These are phyloP conservation scores for Choristoneura rosaceana DNA, from an alignment of 2,888 invertebrate genomes.

Conservation along the genomic window DNA sequence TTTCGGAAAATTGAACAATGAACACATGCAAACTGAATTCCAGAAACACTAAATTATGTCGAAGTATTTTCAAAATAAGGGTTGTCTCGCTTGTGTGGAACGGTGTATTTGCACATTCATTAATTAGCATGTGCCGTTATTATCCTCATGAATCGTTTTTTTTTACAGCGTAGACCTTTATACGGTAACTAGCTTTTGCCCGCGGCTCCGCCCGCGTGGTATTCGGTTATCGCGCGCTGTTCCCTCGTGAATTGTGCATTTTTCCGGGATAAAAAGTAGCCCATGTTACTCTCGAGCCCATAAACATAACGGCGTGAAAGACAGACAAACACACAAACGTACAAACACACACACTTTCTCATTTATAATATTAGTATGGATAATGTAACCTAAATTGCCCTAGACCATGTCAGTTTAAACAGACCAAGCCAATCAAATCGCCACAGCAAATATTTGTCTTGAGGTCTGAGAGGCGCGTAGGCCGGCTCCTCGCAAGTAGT, in stretches of 20 bases:
- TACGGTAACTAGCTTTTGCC: too few relatives aligned
- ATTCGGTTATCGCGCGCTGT: too few relatives aligned
- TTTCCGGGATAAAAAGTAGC: too few relatives aligned
- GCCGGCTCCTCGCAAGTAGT: slow-evolving; percentile 71
- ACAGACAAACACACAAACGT: too few relatives aligned
- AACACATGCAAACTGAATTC: slow-evolving; percentile 10
- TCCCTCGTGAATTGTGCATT: too few relatives aligned
- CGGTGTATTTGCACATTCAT: slow-evolving; percentile 22
- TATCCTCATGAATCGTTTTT: not conserved
- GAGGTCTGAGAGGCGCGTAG: slow-evolving; percentile 70
- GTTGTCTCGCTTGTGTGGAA: slow-evolving; percentile 4
- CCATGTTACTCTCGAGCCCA: too few relatives aligned
- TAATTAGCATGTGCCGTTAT: slow-evolving; percentile 21
- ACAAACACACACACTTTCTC: too few relatives aligned
- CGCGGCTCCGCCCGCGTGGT: too few relatives aligned
- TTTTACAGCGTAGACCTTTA: not conserved
- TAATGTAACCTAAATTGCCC: not conserved
- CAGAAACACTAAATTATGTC: slow-evolving; percentile 22
- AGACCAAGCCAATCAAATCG: slow-evolving; percentile 56
- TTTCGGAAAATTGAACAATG: slow-evolving; percentile 13
- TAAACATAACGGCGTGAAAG: too few relatives aligned
- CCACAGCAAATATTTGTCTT: slow-evolving; percentile 64
- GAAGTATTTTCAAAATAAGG: slow-evolving; percentile 18
- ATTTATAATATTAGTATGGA: too few relatives aligned
- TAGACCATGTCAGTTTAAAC: slow-evolving; percentile 49